Evolutionary conservation across 1,140 invertebrate species (phyloP).

Genomic region (Zeugodacus cucurbitae): DNA sequence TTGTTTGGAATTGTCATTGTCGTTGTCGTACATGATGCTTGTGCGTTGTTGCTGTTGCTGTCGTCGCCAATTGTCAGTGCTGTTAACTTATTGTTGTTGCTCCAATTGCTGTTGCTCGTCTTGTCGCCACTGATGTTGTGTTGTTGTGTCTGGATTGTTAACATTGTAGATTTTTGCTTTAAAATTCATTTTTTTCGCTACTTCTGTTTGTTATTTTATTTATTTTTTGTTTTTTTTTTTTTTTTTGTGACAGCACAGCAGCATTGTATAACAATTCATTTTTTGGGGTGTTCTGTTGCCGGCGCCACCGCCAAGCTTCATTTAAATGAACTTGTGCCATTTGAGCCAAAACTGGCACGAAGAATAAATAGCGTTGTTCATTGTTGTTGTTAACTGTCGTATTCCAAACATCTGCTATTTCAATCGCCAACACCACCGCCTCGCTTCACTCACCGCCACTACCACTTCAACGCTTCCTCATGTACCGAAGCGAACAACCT

Average conservation of each 20-base stretch:
- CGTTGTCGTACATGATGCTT: slow-evolving; percentile 37
- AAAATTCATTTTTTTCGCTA: not conserved
- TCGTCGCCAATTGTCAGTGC: slow-evolving; percentile 20
- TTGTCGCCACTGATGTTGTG: not conserved
- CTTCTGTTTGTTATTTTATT: not conserved
- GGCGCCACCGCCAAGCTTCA: slow-evolving; percentile 12
- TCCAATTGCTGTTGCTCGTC: not conserved
- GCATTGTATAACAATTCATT: not conserved
- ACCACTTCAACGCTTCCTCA: not conserved
- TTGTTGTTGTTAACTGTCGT: slow-evolving; percentile 5
- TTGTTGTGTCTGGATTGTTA: not conserved
- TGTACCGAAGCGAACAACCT: not conserved
- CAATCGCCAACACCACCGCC: not conserved
- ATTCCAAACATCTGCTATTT: not conserved
- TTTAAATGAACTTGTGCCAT: not conserved
- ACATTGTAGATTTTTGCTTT: not conserved
- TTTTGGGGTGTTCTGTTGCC: not conserved
- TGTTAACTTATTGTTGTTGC: slow-evolving; percentile 19
- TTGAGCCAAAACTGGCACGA: not conserved
- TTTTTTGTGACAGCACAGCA: not conserved
- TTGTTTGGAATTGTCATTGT: slow-evolving; percentile 25
- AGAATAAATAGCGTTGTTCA: not conserved
- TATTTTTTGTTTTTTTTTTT: not conserved
- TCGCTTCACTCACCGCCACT: not conserved
- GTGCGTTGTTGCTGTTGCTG: slow-evolving; percentile 6